Base-by-base conservation (phyloP, 35 echinoderm and acorn worm species). In the Ophiothrix spiculata region DNA sequence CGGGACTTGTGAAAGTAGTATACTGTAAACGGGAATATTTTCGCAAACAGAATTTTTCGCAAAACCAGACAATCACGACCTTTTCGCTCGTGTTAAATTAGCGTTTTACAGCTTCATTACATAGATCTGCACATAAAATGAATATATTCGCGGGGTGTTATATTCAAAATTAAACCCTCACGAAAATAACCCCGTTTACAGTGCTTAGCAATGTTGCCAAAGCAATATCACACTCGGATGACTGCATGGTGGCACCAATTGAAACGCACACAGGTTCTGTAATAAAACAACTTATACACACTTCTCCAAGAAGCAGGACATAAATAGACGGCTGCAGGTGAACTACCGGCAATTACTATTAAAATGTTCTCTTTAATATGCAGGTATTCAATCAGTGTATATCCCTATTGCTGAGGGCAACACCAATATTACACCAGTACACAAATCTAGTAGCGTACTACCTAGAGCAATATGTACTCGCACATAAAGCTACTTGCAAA, bases 361-460 rank as follows among this genome's bases (percentile, higher is more conserved):
- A n/a, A n/a, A n/a, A n/a, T 78, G 39, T 40, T 89, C 74, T 64
- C 31, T 75, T 75, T 77, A 29, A 28, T 73, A 32, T 82, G 8
- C 75, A 97, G 94, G 79, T 79, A 31, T 78, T 81, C 29, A 81
- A 87, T 33, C 28, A 45, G 19, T 93, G 79, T 69, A 35, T 79
- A 28, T 23, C 74, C 4, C 33, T 90, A 23, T 17, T 88, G 10
- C 31, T 91, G 38, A 91, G 80, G 35, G 19, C 94, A 31, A 39
- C 91, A 63, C 96, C 96, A 64, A 89, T 99, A 80, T 56, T 99
- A 86, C 92, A 86, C 39, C 91, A 99, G 82, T 99, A 94, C 82
- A 45, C 81, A 4, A 83, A 80, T 39, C 82, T 99, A 23, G 85
- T 87, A 37, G 37, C 46, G 31, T 85, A 80, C 74, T 88, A 91